Percentiles rank a stretch among this genome's conserved stretches.
Conservation (phyloP, 1,140 invertebrate species). For the Zeugodacus cucurbitae region DNA sequence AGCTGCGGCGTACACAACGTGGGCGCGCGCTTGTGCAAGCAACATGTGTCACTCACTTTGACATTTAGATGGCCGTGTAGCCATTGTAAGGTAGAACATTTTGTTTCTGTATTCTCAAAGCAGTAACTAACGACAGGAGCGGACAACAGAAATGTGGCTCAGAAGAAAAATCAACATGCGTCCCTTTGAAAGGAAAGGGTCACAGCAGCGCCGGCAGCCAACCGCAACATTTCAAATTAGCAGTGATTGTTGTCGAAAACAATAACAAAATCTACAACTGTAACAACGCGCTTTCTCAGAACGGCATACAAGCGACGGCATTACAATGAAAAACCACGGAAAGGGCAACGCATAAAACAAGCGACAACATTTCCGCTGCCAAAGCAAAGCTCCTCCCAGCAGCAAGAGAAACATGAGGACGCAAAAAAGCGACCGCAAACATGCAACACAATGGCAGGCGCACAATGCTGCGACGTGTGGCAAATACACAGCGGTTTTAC, state of each 20-base stretch:
- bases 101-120: not conserved
- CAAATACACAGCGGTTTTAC: not conserved
- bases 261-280: not conserved
- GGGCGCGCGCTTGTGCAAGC: not conserved
- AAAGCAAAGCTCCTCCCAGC: not conserved
- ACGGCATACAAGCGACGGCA: not conserved
- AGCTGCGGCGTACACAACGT: not conserved
- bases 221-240: slow-evolving; percentile 8
- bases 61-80: not conserved
- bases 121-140: not conserved
- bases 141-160: not conserved
- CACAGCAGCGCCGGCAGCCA: not conserved
- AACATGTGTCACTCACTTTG: slow-evolving; percentile 23
- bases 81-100: no score
- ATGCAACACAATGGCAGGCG: not conserved
- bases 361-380: not conserved
- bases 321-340: not conserved
- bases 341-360: not conserved
- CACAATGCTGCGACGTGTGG: not conserved
- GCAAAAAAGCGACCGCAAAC: not conserved
- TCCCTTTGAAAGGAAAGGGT: not conserved
- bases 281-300: not conserved
- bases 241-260: not conserved
- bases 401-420: not conserved
- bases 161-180: not conserved